Percentiles rank a stretch among this genome's conserved stretches.
These are phyloP conservation scores for Megaustenia siamemsis DNA, from an alignment of 2,888 invertebrate species.

Conservation along the genomic window DNA sequence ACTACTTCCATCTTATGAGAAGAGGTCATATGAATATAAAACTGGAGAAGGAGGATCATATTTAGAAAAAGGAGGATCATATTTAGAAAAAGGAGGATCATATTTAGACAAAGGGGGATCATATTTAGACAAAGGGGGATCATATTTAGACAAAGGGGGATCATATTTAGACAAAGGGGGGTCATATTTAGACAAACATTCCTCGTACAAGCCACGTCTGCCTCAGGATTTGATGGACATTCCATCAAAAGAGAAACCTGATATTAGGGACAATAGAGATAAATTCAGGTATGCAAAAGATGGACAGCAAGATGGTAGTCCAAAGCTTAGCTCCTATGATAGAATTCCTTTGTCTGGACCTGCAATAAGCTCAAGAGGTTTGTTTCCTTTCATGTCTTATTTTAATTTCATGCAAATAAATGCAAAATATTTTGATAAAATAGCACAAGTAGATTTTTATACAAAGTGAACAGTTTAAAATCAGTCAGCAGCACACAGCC, in stretches of 20 bases:
- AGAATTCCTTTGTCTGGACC: constrained; percentile 17
- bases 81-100: no score
- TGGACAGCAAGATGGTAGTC: constrained; percentile 44
- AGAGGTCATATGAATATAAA: constrained; percentile 2
- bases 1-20: constrained; percentile 17
- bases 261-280: neutral
- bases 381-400: neutral
- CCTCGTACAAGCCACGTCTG: constrained; percentile 1
- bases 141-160: no score
- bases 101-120: no score
- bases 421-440: no score
- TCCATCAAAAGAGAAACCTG: constrained; percentile 13
- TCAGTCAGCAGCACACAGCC: no score
- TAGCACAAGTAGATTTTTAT: no score
- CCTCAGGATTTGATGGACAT: neutral
- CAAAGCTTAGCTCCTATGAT: constrained; percentile 5
- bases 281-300: constrained; percentile 38
- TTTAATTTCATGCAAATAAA: no score
- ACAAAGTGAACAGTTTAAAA: no score
- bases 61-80: constrained; percentile 29
- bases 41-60: neutral
- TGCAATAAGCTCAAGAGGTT: constrained; percentile 50
- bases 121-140: no score
- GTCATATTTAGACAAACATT: constrained; percentile 42
- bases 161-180: neutral